A percentile compares a stretch with the other conserved stretches of the same genome.
phyloP scores from a whole-genome alignment of 2,797 vertebrate genomes.

The Arrhamphus sclerolepis region DNA sequence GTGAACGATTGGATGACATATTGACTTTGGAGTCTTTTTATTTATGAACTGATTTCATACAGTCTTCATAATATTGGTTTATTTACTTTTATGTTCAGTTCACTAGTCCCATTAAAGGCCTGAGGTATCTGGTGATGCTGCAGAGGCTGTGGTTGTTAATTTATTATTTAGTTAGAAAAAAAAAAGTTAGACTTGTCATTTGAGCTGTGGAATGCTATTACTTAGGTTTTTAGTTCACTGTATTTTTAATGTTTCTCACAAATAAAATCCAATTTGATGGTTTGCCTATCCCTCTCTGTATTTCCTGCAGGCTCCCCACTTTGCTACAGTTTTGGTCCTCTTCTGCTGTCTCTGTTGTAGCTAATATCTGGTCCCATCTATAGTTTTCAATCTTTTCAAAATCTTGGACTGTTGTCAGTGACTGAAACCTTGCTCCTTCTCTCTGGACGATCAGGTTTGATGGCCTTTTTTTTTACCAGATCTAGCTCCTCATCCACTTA shows the following conservation, averaged over 20 bases:
- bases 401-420: neutral
- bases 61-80: neutral
- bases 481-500: neutral
- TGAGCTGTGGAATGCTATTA: too few species aligned
- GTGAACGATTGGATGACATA: slow-evolving; percentile 21
- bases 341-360: neutral
- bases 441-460: neutral
- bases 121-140: too few species aligned
- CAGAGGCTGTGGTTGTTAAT: too few species aligned
- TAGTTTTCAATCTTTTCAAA: neutral
- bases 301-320: neutral
- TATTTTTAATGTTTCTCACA: too few species aligned
- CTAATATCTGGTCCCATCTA: neutral
- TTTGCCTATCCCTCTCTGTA: too few species aligned
- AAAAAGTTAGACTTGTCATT: too few species aligned
- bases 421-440: neutral
- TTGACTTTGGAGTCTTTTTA: slow-evolving; percentile 13
- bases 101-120: too few species aligned
- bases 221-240: too few species aligned
- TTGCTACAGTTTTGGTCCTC: neutral
- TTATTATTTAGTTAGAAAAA: too few species aligned
- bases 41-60: neutral
- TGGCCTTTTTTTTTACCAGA: neutral
- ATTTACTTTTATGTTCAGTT: too few species aligned
- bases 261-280: too few species aligned